A percentile compares a stretch with the other conserved stretches of the same genome.
These are phyloP conservation scores for Origma solitaria DNA, from an alignment of 2,113 vertebrate genomes.

Conservation along the genomic window DNA sequence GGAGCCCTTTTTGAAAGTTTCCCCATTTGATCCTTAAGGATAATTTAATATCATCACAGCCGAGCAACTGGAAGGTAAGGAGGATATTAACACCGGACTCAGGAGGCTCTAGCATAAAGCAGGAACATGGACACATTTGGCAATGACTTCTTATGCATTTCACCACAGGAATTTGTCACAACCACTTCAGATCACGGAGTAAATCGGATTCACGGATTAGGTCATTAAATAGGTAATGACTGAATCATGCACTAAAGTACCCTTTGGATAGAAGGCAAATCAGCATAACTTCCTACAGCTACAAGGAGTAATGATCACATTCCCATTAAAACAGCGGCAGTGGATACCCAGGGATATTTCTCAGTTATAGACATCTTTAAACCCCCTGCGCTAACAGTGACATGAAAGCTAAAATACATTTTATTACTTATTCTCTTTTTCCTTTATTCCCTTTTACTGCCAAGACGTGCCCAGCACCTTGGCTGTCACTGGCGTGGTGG, in stretches of 20 bases:
- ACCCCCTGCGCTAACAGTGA: neutral
- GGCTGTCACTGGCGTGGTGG: neutral
- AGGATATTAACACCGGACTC: neutral
- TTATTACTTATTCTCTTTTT: neutral
- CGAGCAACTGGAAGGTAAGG: neutral
- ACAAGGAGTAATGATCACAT: neutral
- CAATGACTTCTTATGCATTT: neutral
- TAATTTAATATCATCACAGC: neutral
- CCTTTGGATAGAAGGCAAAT: neutral
- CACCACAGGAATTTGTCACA: neutral
- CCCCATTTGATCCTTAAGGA: neutral
- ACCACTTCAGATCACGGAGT: neutral
- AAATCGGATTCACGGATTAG: neutral
- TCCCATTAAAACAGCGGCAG: neutral
- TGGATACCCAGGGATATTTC: neutral
- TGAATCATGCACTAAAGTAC: neutral
- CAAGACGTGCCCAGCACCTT: neutral
- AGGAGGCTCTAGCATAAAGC: neutral
- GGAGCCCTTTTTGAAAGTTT: neutral
- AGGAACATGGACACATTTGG: neutral
- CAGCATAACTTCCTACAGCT: neutral
- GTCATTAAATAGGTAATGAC: neutral
- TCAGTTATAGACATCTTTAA: neutral
- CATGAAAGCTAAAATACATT: neutral
- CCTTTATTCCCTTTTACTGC: neutral